These are phyloP conservation scores for Dendrolimus pini DNA, from an alignment of 2,888 invertebrate species.

Conservation along the genomic window DNA sequence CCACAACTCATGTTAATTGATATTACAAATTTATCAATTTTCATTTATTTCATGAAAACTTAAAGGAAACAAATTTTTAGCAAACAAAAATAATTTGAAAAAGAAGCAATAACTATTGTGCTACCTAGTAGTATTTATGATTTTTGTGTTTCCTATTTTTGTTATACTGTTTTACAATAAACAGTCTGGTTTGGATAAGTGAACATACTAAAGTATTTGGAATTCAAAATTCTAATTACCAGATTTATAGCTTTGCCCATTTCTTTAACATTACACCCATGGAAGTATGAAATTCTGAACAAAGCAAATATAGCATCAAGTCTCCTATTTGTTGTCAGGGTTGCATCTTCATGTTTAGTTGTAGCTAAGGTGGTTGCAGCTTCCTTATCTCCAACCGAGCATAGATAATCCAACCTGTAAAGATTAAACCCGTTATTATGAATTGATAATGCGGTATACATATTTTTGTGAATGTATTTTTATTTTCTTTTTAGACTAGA, in stretches of 20 bases:
- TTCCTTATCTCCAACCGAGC: conserved; percentile 75
- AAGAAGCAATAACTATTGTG: no score
- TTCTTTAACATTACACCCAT: conserved; percentile 76
- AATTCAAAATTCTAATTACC: conserved; percentile 29
- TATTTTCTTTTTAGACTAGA: background rate
- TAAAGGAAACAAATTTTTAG: no score
- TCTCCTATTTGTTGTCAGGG: conserved; percentile 72
- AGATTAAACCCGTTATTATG: background rate
- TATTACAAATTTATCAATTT: no score
- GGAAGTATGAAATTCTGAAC: conserved; percentile 77
- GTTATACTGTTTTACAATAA: no score
- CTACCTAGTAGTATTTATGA: no score
- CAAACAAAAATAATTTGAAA: no score
- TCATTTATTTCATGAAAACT: no score
- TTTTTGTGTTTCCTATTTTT: no score
- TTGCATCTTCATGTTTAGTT: conserved; percentile 71
- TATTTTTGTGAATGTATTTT: background rate
- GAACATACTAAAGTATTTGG: no score
- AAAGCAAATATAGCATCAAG: conserved; percentile 75
- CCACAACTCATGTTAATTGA: no score
- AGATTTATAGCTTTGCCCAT: conserved; percentile 76
- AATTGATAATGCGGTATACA: background rate
- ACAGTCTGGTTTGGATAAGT: no score
- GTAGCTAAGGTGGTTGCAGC: conserved; percentile 67
- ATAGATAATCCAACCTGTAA: conserved; percentile 72